These are phyloP conservation scores for Romanogobio albipinnatus DNA, from an alignment of 2,113 vertebrate species.

Conservation along the genomic window DNA sequence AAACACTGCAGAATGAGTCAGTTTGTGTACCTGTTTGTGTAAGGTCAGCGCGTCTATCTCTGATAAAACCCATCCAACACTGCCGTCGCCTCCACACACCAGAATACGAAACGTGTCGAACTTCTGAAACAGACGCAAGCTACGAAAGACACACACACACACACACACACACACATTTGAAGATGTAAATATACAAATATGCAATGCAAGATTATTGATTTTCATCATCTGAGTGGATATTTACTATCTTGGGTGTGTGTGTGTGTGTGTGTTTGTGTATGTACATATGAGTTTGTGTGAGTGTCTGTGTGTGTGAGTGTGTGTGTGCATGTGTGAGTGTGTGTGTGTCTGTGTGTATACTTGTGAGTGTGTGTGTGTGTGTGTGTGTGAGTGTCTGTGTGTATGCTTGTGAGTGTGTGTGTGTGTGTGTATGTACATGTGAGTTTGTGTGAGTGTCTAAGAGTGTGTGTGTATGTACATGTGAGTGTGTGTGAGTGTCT, in stretches of 20 bases:
- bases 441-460: too few species aligned
- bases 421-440: too few species aligned
- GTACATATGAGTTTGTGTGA: too few species aligned
- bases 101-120: slow-evolving; percentile 97
- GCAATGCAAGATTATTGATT: background rate
- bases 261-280: too few species aligned
- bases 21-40: slow-evolving; percentile 87
- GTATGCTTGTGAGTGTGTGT: too few species aligned
- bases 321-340: too few species aligned
- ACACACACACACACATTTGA: background rate
- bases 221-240: background rate
- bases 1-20: too few species aligned
- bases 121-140: slow-evolving; percentile 95
- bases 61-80: slow-evolving; percentile 97
- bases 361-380: too few species aligned
- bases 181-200: background rate
- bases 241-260: background rate
- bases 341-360: rapidly evolving
- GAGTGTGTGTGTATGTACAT: rapidly evolving
- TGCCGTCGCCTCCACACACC: slow-evolving; percentile 96
- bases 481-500: too few species aligned
- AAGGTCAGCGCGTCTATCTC: slow-evolving; percentile 94
- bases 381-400: too few species aligned
- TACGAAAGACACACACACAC: slow-evolving; percentile 25
- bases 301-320: too few species aligned